These are phyloP conservation scores for Clivina fossor DNA, from an alignment of 2,888 invertebrate genomes.

Conservation along the genomic window DNA sequence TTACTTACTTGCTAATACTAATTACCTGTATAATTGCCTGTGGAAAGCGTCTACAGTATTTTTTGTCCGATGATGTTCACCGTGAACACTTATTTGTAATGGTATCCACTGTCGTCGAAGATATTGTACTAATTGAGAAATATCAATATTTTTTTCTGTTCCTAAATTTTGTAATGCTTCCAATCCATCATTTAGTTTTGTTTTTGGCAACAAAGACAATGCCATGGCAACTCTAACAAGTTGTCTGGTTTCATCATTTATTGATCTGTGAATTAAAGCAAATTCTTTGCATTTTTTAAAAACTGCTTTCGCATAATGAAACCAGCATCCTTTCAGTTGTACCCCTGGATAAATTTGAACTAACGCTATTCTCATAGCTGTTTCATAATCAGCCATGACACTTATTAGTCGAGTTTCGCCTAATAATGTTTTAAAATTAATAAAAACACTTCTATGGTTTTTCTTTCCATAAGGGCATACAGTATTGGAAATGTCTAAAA, in stretches of 20 bases:
- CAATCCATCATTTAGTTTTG: not conserved
- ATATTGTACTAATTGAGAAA: not conserved
- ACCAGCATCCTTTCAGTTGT: not conserved
- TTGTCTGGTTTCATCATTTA: no score
- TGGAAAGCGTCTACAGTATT: constrained; percentile 10
- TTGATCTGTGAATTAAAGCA: not conserved
- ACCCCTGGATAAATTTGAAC: not conserved
- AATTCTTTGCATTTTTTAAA: not conserved
- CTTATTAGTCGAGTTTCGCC: not conserved
- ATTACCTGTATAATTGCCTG: no score
- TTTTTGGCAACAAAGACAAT: not conserved
- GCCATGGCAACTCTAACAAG: not conserved
- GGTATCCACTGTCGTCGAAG: constrained; percentile 4
- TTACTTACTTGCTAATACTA: no score
- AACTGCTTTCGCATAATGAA: constrained; percentile 4
- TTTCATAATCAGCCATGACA: constrained; percentile 8
- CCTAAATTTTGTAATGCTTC: not conserved
- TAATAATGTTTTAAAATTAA: not conserved
- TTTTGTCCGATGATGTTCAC: not conserved
- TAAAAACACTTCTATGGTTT: not conserved
- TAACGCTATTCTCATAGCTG: not conserved
- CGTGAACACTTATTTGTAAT: not conserved
- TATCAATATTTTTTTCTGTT: not conserved
- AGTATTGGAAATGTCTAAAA: not conserved
- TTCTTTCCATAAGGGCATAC: constrained; percentile 6